Evolutionary conservation across 2,113 vertebrate species (phyloP).

Genomic region (Halcyon senegalensis): DNA sequence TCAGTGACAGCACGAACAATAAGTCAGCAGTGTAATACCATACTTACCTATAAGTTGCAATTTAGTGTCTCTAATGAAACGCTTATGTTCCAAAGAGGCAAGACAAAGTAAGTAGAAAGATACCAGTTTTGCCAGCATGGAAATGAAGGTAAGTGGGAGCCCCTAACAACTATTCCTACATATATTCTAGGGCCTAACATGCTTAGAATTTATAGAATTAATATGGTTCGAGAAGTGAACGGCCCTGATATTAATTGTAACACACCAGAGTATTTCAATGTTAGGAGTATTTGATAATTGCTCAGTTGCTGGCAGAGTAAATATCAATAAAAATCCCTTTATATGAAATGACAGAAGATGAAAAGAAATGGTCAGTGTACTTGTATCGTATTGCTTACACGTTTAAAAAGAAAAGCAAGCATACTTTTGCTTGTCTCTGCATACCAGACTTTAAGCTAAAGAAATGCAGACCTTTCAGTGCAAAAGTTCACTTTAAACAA

Average conservation of each 20-base stretch:
- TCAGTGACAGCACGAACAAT: neutral
- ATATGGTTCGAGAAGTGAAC: neutral
- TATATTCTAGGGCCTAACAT: neutral
- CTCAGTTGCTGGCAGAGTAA: neutral
- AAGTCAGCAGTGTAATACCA: neutral
- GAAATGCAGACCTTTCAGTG: neutral
- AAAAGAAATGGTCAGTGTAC: neutral
- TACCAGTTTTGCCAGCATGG: neutral
- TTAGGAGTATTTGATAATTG: neutral
- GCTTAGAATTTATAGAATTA: neutral
- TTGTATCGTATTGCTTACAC: neutral
- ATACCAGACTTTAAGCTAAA: neutral
- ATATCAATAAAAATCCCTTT: fast-evolving
- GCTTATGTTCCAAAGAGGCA: neutral
- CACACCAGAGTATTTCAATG: neutral
- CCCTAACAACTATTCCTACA: neutral
- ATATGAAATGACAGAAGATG: neutral
- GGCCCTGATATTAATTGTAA: neutral
- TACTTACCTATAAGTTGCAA: fast-evolving
- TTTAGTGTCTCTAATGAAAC: neutral
- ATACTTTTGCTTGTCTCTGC: neutral
- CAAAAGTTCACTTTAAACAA: neutral
- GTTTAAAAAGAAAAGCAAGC: neutral
- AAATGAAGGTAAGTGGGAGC: neutral
- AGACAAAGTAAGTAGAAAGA: neutral